Evolutionary conservation across 2,113 vertebrate species (phyloP).

Genomic region (Esox niger): DNA sequence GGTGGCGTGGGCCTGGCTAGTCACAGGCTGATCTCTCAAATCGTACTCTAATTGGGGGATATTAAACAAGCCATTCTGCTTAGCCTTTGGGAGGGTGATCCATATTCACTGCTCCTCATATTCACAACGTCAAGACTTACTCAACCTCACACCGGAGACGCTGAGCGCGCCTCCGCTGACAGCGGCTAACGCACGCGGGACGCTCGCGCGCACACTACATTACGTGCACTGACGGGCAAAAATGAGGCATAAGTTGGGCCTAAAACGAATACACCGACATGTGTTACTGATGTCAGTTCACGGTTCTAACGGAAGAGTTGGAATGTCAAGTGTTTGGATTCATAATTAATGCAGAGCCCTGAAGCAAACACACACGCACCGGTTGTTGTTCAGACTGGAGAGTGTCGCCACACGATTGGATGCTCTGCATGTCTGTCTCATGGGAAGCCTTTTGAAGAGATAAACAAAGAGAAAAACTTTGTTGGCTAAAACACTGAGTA

Average conservation of each 20-base stretch:
- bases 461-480: too few species aligned
- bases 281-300: background rate
- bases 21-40: constrained; percentile 68
- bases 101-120: constrained; percentile 64
- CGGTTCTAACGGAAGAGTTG: background rate
- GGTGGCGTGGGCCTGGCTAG: constrained; percentile 51
- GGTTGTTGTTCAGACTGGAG: background rate
- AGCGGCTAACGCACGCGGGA: background rate
- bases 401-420: background rate
- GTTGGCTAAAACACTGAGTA: too few species aligned
- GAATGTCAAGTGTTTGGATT: background rate
- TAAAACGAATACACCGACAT: background rate
- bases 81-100: constrained; percentile 72
- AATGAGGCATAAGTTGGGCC: too few species aligned
- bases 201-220: constrained; percentile 7
- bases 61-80: constrained; percentile 72
- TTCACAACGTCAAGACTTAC: constrained; percentile 30
- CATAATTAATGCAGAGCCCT: constrained; percentile 31
- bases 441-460: background rate
- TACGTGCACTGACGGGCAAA: background rate
- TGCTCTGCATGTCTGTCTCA: background rate
- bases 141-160: background rate
- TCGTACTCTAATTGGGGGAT: constrained; percentile 72
- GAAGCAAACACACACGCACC: background rate
- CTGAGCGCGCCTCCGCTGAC: background rate